Base-by-base conservation (phyloP, 2,888 invertebrate species). In the Mamestra brassicae region DNA sequence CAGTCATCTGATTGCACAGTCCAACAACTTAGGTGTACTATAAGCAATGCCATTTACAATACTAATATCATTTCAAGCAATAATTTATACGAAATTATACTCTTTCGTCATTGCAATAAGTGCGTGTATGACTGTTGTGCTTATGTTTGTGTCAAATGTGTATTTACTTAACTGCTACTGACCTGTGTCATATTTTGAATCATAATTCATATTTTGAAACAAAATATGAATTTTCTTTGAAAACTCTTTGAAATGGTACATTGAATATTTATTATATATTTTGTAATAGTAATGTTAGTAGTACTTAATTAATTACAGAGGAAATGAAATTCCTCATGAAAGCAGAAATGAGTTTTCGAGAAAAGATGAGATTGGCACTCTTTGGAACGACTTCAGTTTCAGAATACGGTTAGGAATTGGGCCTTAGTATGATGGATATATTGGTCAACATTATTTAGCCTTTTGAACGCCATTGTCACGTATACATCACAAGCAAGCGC, bases 1-100 rank as follows among this genome's bases (percentile, higher is more conserved):
- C 93, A 92, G 90, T 90, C 93, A 93, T 93, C 94, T 90, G 93
- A 94, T 94, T 93, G 91, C 90, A 89, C 89, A 89, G 90, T 90
- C 89, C 92, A 89, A 90, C 90, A 89, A 90, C 89, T 90, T 88
- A 90, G 89, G 83, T 71, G 77, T 88, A 80, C 84, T 84, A 83
- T 88, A 87, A 78, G 81, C 76, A 76, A 74, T 70, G 69, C 78
- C 62, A 86, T 87, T 86, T 89, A 88, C 86, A 85, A 87, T 84
- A 80, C 83, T 80, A 77, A 88, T 80, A 81, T 82, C 69, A 71
- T 66, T 85, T 73, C 42, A 69, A 57, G 52, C 60, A 10, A 67
- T 78, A 76, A 76, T 67, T 68, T 71, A 81, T 76, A n/a, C 83
- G 45, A 87, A 85, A 81, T 66, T 84, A 38, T 78, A 86, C 87